These are phyloP conservation scores for Drosophila ogumai DNA, from an alignment of 1,140 invertebrate species.

Conservation along the genomic window DNA sequence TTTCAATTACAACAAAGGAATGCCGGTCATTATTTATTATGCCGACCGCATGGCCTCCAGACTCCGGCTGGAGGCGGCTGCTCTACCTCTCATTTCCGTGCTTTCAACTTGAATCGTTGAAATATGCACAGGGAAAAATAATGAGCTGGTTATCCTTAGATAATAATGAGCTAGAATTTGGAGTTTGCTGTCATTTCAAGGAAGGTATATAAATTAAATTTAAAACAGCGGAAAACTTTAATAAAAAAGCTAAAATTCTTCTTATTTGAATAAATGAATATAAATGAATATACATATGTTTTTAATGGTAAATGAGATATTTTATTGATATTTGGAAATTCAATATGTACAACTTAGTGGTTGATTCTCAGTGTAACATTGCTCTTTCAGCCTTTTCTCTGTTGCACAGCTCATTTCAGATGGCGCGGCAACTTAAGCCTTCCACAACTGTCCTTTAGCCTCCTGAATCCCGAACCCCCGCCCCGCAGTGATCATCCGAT, in stretches of 20 bases:
- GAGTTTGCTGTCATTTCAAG: background rate
- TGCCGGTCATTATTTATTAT: constrained; percentile 83
- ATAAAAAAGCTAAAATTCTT: background rate
- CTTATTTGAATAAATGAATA: too few species aligned
- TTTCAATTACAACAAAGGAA: constrained; percentile 84
- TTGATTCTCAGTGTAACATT: constrained; percentile 4
- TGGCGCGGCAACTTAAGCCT: constrained; percentile 72
- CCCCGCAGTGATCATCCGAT: constrained; percentile 59
- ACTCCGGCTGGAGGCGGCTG: constrained; percentile 17
- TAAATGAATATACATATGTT: too few species aligned
- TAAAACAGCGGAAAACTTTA: background rate
- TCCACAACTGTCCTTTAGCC: constrained; percentile 66
- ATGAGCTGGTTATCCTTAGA: background rate
- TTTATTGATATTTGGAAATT: too few species aligned
- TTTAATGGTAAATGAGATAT: too few species aligned
- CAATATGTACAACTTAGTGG: too few species aligned
- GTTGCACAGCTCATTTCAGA: constrained; percentile 62
- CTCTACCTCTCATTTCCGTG: constrained; percentile 36
- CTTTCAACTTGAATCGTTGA: constrained; percentile 34
- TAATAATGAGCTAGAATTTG: background rate
- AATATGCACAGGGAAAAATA: constrained; percentile 24
- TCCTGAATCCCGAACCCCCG: constrained; percentile 3
- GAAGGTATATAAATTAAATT: background rate
- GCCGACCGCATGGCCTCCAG: constrained; percentile 81
- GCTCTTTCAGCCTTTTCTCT: constrained; percentile 2